These are phyloP conservation scores for Sphaeridia pumilis DNA, from an alignment of 2,888 invertebrate species.

Conservation along the genomic window DNA sequence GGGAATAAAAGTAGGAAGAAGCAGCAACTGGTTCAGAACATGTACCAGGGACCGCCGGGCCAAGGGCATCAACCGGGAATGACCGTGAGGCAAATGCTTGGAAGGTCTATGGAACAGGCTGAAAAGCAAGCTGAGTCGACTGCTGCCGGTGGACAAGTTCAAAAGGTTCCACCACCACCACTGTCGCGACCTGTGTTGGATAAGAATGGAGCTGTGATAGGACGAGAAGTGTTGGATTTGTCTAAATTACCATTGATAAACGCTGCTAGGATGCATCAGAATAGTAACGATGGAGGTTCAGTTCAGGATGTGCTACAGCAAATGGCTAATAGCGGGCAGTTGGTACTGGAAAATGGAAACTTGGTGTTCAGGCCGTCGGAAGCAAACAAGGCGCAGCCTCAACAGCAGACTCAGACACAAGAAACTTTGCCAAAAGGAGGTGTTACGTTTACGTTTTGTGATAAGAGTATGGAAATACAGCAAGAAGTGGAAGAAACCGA, in stretches of 20 bases:
- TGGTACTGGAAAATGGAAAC: conserved; percentile 4
- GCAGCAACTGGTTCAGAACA: not conserved
- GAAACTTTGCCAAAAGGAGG: not conserved
- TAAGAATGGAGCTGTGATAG: too few species aligned
- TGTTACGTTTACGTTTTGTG: not conserved
- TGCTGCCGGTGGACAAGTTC: not conserved
- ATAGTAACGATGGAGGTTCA: not conserved
- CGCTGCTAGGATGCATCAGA: too few species aligned
- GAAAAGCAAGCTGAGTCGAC: not conserved
- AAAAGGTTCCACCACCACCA: not conserved
- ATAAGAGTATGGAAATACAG: conserved; percentile 1
- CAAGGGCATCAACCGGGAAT: not conserved
- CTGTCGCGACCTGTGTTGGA: not conserved
- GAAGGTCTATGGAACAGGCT: too few species aligned
- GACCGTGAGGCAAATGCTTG: too few species aligned
- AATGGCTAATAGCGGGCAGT: conserved; percentile 15
- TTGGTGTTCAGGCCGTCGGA: conserved; percentile 16
- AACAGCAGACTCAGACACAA: not conserved
- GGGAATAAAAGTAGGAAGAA: too few species aligned
- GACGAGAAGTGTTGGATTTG: not conserved
- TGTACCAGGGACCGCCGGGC: not conserved
- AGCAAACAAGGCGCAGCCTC: conserved; percentile 6
- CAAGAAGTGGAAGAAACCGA: conserved; percentile 7
- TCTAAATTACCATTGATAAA: not conserved
- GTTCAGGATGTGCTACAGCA: conserved; percentile 21